Evolutionary conservation across 2,797 vertebrate species (phyloP), one percentile per base, ranked within the genome.

Genomic region (Alectoris magna): DNA sequence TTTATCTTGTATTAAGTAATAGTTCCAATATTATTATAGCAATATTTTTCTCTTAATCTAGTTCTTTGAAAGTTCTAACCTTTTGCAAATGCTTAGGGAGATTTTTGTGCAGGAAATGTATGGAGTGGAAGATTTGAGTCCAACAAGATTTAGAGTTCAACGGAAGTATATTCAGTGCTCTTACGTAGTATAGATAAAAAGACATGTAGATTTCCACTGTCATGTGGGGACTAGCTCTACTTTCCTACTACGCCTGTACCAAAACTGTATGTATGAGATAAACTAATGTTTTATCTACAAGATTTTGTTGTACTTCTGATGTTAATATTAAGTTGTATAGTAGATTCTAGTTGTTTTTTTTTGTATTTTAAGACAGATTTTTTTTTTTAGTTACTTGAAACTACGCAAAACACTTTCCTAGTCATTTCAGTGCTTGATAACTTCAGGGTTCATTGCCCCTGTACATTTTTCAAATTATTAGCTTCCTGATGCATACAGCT

Each of bases 381-480:
- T 93, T 91, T 95, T 93, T 91, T 92, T 96, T 96, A 78, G 86
- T 83, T 96, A 63, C 84, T 96, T 85, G 71, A 34, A 94, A 92
- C 53, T 95, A 31, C 51, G 89, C 60, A 94, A 91, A 97, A 93
- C 53, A 85, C 73, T 95, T 97, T 93, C 93, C 87, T 93, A 93
- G 92, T 96, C 66, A 95, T 97, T 97, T 97, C 87, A 78, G 31
- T 96, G 87, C 92, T 93, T 93, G 90, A 90, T 97, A 97, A 97
- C 91, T 97, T 97, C 86, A 98, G 92, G 97, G 97, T 98, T 98
- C 97, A 97, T 95, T 97, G 97, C 93, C 92, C 92, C 86, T 96
- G 92, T 97, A 96, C 96, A 96, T 97, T 98, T 98, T 98, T 97
- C 91, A 97, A 97, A 97, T 98, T 97, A 98, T 97, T 97, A 97